phyloP scores from a whole-genome alignment of 2,888 invertebrate species.

The Monopis laevigella region DNA sequence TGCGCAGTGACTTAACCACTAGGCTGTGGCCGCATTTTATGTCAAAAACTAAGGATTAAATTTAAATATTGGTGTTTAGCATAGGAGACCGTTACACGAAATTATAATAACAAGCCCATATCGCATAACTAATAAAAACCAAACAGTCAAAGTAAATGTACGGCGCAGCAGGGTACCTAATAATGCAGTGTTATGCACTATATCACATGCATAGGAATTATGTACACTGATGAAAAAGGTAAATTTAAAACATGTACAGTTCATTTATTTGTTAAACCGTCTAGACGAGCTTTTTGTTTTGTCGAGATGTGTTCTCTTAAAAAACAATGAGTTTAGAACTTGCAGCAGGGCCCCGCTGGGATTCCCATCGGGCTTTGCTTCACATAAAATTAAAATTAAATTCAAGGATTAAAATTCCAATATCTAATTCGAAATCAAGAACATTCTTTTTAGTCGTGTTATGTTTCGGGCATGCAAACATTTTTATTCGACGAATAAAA shows the following conservation, averaged over 20 bases:
- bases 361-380: constrained; percentile 36
- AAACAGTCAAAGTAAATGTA: too few species aligned
- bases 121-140: too few species aligned
- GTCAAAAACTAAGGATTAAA: too few species aligned
- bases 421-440: not conserved
- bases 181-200: not conserved
- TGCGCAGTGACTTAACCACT: too few species aligned
- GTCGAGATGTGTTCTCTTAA: constrained; percentile 14
- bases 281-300: constrained; percentile 57
- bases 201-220: too few species aligned
- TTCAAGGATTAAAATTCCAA: constrained; percentile 5
- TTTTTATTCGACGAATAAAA: too few species aligned
- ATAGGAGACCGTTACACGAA: too few species aligned
- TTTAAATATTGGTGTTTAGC: too few species aligned
- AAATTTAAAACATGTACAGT: not conserved
- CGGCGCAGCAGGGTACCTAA: constrained; percentile 1
- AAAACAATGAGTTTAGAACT: constrained; percentile 22
- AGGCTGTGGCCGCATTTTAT: too few species aligned
- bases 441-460: too few species aligned
- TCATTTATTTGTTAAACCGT: constrained; percentile 23
- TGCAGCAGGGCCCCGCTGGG: constrained; percentile 51
- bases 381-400: constrained; percentile 10
- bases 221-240: constrained; percentile 1
- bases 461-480: too few species aligned
- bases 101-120: too few species aligned